Conservation (phyloP, 2,797 vertebrate genomes). For the Tinamus major region DNA sequence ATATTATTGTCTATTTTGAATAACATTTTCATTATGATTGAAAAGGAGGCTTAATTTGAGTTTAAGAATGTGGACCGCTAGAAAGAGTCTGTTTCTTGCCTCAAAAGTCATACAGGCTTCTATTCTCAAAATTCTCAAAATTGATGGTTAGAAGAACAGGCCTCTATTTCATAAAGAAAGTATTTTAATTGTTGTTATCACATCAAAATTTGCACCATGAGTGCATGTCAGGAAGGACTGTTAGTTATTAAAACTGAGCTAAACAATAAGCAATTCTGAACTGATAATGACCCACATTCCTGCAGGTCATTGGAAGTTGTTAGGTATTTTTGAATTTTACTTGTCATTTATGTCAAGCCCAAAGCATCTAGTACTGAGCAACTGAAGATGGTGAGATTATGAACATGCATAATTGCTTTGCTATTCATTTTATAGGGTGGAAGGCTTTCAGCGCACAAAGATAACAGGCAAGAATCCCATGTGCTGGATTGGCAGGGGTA, state of each 20-base stretch:
- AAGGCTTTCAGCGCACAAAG: not conserved
- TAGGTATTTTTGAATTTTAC: not conserved
- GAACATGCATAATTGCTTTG: not conserved
- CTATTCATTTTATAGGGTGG: not conserved
- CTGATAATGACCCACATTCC: not conserved
- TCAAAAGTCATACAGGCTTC: not conserved
- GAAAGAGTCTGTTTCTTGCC: not conserved
- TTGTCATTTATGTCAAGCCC: not conserved
- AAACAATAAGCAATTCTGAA: not conserved
- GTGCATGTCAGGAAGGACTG: not conserved
- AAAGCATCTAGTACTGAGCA: not conserved
- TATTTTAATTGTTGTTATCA: not conserved
- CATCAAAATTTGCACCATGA: not conserved
- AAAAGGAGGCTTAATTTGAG: not conserved
- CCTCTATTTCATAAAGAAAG: not conserved
- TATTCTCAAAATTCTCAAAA: too few species aligned
- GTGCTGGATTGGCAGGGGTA: not conserved
- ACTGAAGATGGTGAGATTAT: not conserved
- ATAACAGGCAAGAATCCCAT: not conserved
- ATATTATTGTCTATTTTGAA: not conserved
- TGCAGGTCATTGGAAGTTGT: not conserved
- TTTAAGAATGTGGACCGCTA: not conserved
- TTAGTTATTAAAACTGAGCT: not conserved
- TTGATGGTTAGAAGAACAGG: not conserved
- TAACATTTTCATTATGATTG: not conserved